Percentiles rank a stretch among this genome's conserved stretches.
These are phyloP conservation scores for Myotis pilosus DNA, from an alignment of 2,797 vertebrate genomes.

Conservation along the genomic window DNA sequence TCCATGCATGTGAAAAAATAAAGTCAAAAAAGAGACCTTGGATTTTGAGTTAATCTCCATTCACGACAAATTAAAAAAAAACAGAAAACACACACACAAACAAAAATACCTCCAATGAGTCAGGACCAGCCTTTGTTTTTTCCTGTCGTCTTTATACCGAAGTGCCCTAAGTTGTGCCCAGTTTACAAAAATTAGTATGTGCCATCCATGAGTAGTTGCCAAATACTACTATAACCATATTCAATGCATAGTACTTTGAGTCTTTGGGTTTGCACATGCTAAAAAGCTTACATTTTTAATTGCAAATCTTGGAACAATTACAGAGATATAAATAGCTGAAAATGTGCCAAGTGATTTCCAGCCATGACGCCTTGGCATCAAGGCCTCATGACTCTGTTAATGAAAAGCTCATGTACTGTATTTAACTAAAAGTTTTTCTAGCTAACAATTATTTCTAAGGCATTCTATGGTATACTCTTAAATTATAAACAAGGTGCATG, in stretches of 20 bases:
- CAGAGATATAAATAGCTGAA: conserved; percentile 70
- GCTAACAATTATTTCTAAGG: conserved; percentile 74
- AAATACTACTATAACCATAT: conserved; percentile 80
- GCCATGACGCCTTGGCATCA: conserved; percentile 70
- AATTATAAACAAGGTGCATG: conserved; percentile 75
- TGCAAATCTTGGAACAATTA: conserved; percentile 79
- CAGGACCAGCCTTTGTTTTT: conserved; percentile 64
- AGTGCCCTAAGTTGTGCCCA: conserved; percentile 73
- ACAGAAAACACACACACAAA: neutral
- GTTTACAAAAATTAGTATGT: conserved; percentile 82
- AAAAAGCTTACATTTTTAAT: conserved; percentile 84
- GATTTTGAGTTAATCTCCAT: conserved; percentile 70
- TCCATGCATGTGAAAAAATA: conserved; percentile 25
- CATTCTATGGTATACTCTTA: conserved; percentile 76
- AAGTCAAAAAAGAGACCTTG: conserved; percentile 54
- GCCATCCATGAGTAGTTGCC: conserved; percentile 79
- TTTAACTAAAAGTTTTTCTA: conserved; percentile 64
- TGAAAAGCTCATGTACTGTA: conserved; percentile 69
- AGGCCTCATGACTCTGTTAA: conserved; percentile 73
- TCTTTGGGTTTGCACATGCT: conserved; percentile 79
- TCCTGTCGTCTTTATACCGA: conserved; percentile 60
- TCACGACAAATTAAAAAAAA: conserved; percentile 11
- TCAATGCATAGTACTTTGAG: conserved; percentile 72
- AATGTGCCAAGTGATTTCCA: conserved; percentile 76
- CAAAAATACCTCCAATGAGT: neutral